A percentile compares a stretch with the other conserved stretches of the same genome.
Conservation (phyloP, 1,140 invertebrate genomes). For the Venturia canescens region DNA sequence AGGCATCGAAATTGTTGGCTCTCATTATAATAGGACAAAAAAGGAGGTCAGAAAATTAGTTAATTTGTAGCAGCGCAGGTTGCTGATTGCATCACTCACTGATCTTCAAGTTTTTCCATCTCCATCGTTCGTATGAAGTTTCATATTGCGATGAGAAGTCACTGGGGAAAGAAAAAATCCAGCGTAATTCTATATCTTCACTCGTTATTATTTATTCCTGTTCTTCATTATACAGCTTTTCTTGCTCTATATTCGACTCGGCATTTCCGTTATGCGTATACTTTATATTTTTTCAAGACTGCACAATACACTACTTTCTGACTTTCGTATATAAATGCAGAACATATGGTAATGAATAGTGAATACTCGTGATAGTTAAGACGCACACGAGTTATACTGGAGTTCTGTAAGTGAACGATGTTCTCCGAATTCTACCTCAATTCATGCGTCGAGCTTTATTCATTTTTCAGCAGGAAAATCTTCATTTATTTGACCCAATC, state of each 20-base stretch:
- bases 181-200: not conserved
- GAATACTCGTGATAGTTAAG: not conserved
- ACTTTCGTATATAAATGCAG: not conserved
- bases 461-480: not conserved
- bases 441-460: not conserved
- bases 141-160: not conserved
- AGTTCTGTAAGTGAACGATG: not conserved
- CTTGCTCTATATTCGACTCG: not conserved
- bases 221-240: constrained; percentile 3
- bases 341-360: not conserved
- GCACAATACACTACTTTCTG: not conserved
- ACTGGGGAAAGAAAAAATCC: not conserved
- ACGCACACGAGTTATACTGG: no score
- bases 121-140: not conserved
- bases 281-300: not conserved
- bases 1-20: constrained; percentile 47
- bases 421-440: not conserved
- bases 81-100: constrained; percentile 26
- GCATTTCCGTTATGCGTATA: not conserved
- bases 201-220: constrained; percentile 13
- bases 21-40: constrained; percentile 20
- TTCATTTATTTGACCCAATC: not conserved
- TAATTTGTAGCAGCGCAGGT: constrained; percentile 16
- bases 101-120: not conserved
- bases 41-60: constrained; percentile 50